Base-by-base conservation (phyloP, 2,113 vertebrate species). In the Lipotes vexillifer region DNA sequence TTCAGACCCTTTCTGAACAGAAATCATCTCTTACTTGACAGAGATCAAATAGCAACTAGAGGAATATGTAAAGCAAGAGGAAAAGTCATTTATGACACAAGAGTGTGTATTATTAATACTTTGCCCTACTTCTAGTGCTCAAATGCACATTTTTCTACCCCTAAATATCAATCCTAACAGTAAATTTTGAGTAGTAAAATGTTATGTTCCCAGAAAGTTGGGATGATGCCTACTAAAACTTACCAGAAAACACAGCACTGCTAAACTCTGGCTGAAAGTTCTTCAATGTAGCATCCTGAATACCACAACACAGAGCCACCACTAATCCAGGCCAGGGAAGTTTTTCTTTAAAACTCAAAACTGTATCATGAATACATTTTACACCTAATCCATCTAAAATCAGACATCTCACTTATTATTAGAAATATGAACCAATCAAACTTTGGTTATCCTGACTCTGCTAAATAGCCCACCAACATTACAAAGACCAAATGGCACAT, bases 401-500 rank as follows among this genome's bases (percentile, higher is more conserved):
- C 87, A 96, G 89, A 66, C 77, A 55, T 61, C 33, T 77, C 38
- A 25, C 27, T 93, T 97, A 97, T 78, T 95, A 69, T 92, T 85
- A 92, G 90, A 95, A 97, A 77, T 52, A 84, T 61, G 61, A 97
- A 55, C 75, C 87, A 59, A 81, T 75, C 78, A 92, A 87, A 92
- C 59, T 81, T 65, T 72, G 80, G 66, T 87, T 86, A 87, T 77
- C 93, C 85, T 83, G 94, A 95, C 86, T 97, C 81, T 92, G 95
- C 87, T 93, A 83, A 91, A 83, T 33, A 80, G 68, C 46, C 83
- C 59, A 85, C 46, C 66, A 21, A 92, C 95, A 63, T 61, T n/a
- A 95, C 55, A 74, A 94, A 97, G 84, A 83, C 93, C 33, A 95
- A 96, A 83, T 65, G 69, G 84, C 55, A 90, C 44, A 84, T 96